phyloP scores from a whole-genome alignment of 1,140 invertebrate genomes.

The Battus philenor region DNA sequence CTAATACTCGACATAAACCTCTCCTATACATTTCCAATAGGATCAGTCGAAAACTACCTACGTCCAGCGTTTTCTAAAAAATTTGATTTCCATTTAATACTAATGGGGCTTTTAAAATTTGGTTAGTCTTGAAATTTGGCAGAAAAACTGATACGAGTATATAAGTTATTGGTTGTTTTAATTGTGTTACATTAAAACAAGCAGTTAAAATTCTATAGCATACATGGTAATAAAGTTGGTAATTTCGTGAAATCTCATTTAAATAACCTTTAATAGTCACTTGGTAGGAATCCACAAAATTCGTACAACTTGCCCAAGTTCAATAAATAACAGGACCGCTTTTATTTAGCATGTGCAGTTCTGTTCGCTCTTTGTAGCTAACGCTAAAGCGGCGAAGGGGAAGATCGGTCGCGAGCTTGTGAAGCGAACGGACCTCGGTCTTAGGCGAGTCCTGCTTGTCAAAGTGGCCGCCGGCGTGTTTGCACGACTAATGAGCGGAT shows the following conservation, averaged over 20 bases:
- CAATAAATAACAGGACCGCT: slow-evolving; percentile 36
- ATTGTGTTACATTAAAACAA: too few species aligned
- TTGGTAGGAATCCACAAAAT: neutral
- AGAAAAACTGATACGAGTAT: neutral
- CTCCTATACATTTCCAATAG: too few species aligned
- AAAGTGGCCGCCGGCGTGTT: slow-evolving; percentile 67
- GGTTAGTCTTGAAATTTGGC: too few species aligned
- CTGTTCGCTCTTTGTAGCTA: slow-evolving; percentile 38
- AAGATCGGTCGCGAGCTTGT: slow-evolving; percentile 35
- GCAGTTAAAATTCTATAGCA: too few species aligned
- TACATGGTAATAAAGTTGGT: too few species aligned
- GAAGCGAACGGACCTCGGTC: slow-evolving; percentile 23
- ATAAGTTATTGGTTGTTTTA: neutral
- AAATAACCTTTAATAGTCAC: too few species aligned
- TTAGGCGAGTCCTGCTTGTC: slow-evolving; percentile 34
- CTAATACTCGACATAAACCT: too few species aligned
- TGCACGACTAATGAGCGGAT: slow-evolving; percentile 64
- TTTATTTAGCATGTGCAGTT: slow-evolving; percentile 34
- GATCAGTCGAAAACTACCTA: too few species aligned
- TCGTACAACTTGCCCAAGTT: slow-evolving; percentile 1
- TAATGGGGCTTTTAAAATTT: too few species aligned
- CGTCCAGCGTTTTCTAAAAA: too few species aligned
- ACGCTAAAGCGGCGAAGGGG: slow-evolving; percentile 39
- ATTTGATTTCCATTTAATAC: too few species aligned
- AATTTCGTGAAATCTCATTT: too few species aligned